Percentiles rank a stretch among this genome's conserved stretches.
These are phyloP conservation scores for Sciurus niger DNA, from an alignment of 2,113 vertebrate species.

Conservation along the genomic window DNA sequence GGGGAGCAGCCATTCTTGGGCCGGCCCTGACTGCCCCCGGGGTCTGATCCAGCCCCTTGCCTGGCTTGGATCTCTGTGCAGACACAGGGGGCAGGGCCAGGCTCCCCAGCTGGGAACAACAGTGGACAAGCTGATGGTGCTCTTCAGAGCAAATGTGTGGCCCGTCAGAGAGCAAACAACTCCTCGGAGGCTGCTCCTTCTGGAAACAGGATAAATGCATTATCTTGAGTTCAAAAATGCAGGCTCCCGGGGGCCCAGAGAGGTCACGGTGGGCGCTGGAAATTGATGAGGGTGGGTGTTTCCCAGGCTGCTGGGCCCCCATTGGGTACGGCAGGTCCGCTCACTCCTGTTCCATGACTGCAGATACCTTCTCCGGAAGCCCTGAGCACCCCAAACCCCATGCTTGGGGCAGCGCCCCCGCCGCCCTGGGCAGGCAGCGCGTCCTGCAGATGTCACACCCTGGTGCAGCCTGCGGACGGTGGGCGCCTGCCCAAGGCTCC, in stretches of 20 bases:
- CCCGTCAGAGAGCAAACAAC: background rate
- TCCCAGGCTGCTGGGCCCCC: background rate
- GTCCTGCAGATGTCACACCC: background rate
- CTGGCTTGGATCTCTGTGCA: background rate
- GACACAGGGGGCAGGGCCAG: background rate
- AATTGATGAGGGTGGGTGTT: background rate
- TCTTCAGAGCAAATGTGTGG: background rate
- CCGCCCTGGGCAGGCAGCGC: background rate
- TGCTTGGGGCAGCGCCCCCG: background rate
- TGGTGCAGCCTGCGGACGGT: background rate
- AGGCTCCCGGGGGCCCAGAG: background rate
- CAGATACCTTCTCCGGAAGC: background rate
- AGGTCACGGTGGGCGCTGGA: background rate
- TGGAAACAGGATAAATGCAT: background rate
- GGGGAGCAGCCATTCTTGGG: background rate
- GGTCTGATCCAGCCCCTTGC: background rate
- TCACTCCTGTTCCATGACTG: fast-evolving
- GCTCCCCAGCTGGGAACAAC: background rate
- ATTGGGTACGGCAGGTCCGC: fast-evolving
- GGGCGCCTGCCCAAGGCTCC: background rate
- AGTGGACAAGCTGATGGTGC: fast-evolving
- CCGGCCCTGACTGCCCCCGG: background rate
- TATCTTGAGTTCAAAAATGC: background rate
- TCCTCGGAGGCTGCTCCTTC: background rate
- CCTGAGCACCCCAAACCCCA: background rate